phyloP scores from a whole-genome alignment of 2,888 invertebrate species.

The Eremobia ochroleuca region DNA sequence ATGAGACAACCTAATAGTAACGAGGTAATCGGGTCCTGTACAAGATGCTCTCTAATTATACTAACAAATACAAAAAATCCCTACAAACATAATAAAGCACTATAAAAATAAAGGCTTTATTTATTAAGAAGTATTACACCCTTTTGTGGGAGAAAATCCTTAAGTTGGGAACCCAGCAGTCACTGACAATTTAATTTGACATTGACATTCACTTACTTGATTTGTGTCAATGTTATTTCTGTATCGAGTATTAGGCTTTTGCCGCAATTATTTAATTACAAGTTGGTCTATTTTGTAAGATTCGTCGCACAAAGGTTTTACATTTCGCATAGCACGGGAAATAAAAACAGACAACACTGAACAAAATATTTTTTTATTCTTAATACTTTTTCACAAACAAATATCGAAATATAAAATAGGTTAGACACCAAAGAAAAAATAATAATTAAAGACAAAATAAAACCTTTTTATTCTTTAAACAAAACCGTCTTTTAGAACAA shows the following conservation, averaged over 20 bases:
- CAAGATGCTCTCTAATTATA: not conserved
- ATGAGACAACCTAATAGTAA: too few species aligned
- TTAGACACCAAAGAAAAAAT: slow-evolving; percentile 29
- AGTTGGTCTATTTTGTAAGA: not conserved
- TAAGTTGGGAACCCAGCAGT: not conserved
- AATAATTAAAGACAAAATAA: slow-evolving; percentile 24
- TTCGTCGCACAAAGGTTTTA: too few species aligned
- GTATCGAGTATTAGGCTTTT: not conserved
- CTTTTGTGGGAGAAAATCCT: not conserved
- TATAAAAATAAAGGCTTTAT: not conserved
- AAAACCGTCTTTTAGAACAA: slow-evolving; percentile 16
- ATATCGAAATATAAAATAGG: slow-evolving; percentile 46
- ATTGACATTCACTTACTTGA: not conserved
- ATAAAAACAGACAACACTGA: slow-evolving; percentile 5
- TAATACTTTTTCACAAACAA: slow-evolving; percentile 59
- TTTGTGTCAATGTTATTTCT: not conserved
- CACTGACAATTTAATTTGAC: not conserved
- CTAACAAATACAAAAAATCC: not conserved
- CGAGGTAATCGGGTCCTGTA: not conserved
- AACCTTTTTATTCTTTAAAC: slow-evolving; percentile 15
- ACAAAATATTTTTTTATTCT: slow-evolving; percentile 55
- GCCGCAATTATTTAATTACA: not conserved
- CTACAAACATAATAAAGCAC: not conserved
- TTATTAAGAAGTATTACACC: not conserved
- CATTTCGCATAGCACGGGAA: not conserved